Evolutionary conservation across 2,797 vertebrate species (phyloP), one percentile per base, ranked within the genome.

Genomic region (Schizopygopsis malacanthus): DNA sequence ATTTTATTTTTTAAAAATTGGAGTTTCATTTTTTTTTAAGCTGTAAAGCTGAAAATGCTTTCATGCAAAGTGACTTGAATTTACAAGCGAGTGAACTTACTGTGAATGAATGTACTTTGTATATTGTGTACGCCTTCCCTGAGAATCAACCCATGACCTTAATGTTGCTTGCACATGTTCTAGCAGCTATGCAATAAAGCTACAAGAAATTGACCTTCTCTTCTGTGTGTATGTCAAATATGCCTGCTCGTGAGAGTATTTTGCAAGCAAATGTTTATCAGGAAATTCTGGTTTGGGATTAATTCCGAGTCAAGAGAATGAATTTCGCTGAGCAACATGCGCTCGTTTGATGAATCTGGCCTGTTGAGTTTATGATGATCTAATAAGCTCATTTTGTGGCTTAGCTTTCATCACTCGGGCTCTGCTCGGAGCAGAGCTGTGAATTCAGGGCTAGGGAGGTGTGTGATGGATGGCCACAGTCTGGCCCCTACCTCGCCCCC

Each of bases 311-410:
- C 78, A 71, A 84, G 79, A 86, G 86, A 89, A 89, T 87, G 82
- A 86, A 86, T 90, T 90, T 82, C 47, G 61, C 83, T 87, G 81
- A 85, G 87, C 73, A 84, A 56, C 39, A 70, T 84, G 83, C 50
- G 82, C 73, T 88, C 75, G 84, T 87, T 87, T 91, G 89, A 89
- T 88, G 79, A 90, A 89, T 90, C 88, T 87, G 63, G 75, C 81
- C 90, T 90, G 85, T 86, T 89, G 89, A 85, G 89, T 89, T 89
- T 86, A 90, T 85, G 86, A 88, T 86, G 87, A 90, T 91, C 89
- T 89, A 89, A 89, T 91, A 86, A 89, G 85, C 90, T 89, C 85
- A 88, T 88, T 88, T 88, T 88, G 86, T 70, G 73, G 81, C 84
- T 81, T 81, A 59, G 83, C 80, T 87, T 86, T 85, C 85, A 84